Evolutionary conservation across 2,797 vertebrate species (phyloP), one percentile per base, ranked within the genome.

Genomic region (Melanotaenia trifasciata): DNA sequence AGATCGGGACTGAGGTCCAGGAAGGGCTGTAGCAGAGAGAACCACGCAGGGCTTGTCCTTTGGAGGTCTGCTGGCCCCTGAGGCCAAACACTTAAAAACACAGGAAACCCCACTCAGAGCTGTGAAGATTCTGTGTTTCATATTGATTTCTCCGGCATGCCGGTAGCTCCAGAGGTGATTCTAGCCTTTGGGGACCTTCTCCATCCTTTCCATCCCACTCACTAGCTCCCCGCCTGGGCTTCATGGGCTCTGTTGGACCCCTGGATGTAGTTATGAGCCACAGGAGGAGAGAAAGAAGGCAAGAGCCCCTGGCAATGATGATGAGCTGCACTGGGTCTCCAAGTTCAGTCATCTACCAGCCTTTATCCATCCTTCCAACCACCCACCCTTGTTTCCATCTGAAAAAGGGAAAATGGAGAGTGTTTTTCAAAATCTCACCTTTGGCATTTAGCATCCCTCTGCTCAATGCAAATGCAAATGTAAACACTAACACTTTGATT

Each of bases 401-500:
- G 90, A 81, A 89, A 90, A 90, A 79, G 65, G 67, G 67, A 86
- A 89, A 92, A 85, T 56, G 87, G 61, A 81, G 57, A 90, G 71
- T 86, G 86, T 87, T 89, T 89, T 94, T 93, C 69, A 89, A 89
- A 89, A 92, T 88, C 87, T 92, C 90, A 92, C 91, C 92, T 93
- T 93, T 93, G 90, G 90, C 92, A 90, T 89, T 90, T 81, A 83
- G 80, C 84, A 72, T 93, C 91, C 90, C 91, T 93, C 76, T 80
- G 90, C 90, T 90, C 88, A 82, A 92, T 93, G 90, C 87, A 91
- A 93, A 94, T 93, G 89, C 88, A 90, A 91, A 93, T 92, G 90
- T 90, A 92, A 92, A 94, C 90, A 89, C 89, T 90, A 91, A 88
- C 87, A 90, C 92, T 93, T 93, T 93, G 92, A 94, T 93, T 92